A percentile compares a stretch with the other conserved stretches of the same genome.
These are phyloP conservation scores for Poicephalus gulielmi DNA, from an alignment of 2,113 vertebrate genomes.

Conservation along the genomic window DNA sequence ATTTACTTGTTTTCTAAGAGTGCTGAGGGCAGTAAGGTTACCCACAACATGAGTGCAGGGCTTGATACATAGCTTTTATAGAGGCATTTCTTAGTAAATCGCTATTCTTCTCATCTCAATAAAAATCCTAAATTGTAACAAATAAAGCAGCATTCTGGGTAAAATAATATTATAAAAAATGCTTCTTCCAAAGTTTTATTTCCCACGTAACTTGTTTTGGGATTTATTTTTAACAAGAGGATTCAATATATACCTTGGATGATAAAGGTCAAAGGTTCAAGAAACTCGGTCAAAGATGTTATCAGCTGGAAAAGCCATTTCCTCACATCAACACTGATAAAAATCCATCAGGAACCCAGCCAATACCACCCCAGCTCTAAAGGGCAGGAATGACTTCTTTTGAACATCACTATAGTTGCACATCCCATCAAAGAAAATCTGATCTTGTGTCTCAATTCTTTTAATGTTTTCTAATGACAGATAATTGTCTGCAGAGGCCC, in stretches of 20 bases:
- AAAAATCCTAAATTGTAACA: neutral
- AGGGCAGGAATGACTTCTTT: constrained; percentile 66
- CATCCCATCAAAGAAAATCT: constrained; percentile 76
- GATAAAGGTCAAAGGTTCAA: constrained; percentile 79
- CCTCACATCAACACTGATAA: constrained; percentile 75
- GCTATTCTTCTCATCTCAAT: neutral
- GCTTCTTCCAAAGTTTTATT: neutral
- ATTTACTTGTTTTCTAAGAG: constrained; percentile 35
- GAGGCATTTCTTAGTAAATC: neutral
- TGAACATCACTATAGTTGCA: constrained; percentile 64
- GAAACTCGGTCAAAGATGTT: constrained; percentile 79
- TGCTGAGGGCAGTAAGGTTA: constrained; percentile 12
- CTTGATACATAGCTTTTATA: neutral
- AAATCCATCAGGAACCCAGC: constrained; percentile 68
- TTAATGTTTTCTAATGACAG: constrained; percentile 73
- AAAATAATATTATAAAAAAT: neutral
- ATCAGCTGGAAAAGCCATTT: constrained; percentile 80
- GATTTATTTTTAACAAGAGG: constrained; percentile 60
- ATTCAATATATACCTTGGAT: constrained; percentile 48
- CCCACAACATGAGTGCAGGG: accelerated
- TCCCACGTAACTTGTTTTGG: constrained; percentile 17
- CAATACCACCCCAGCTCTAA: constrained; percentile 55
- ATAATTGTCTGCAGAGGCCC: constrained; percentile 72
- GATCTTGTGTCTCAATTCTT: constrained; percentile 70
- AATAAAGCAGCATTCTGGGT: neutral